phyloP scores from a whole-genome alignment of 2,888 invertebrate species.

The Cryptophagus acutangulus region DNA sequence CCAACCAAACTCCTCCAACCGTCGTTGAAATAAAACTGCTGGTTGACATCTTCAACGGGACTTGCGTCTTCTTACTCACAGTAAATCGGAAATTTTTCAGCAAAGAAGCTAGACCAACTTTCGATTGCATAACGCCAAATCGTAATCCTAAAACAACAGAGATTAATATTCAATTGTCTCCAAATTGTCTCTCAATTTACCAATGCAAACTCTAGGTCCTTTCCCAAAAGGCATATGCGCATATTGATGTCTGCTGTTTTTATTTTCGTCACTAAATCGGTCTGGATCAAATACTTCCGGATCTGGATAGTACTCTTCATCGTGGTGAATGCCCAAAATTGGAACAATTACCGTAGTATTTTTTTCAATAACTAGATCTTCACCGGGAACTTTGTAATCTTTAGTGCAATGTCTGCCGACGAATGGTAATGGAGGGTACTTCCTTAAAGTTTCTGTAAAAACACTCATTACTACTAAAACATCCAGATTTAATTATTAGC shows the following conservation, averaged over 20 bases:
- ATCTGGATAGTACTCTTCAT: slow-evolving; percentile 42
- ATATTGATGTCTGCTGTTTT: slow-evolving; percentile 50
- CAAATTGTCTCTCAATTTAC: slow-evolving; percentile 38
- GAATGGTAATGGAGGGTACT: too few relatives aligned
- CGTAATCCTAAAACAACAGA: slow-evolving; percentile 34
- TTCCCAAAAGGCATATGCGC: slow-evolving; percentile 56
- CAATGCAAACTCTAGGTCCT: slow-evolving; percentile 55
- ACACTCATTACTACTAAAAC: too few relatives aligned
- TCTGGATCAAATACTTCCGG: slow-evolving; percentile 59
- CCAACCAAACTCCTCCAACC: slow-evolving; percentile 18
- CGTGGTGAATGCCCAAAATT: slow-evolving; percentile 14
- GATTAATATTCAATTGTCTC: too few relatives aligned
- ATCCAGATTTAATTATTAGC: neutral
- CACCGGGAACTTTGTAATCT: slow-evolving; percentile 12
- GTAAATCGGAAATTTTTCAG: slow-evolving; percentile 14
- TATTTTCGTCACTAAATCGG: slow-evolving; percentile 53
- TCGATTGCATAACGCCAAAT: slow-evolving; percentile 19
- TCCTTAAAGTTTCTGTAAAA: too few relatives aligned
- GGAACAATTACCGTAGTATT: slow-evolving; percentile 3
- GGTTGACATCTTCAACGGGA: slow-evolving; percentile 8
- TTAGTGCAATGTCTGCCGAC: slow-evolving; percentile 11
- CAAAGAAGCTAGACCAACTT: slow-evolving; percentile 16
- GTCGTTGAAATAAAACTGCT: neutral
- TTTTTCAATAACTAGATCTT: slow-evolving; percentile 11
- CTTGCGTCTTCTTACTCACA: slow-evolving; percentile 12